Percentiles rank a stretch among this genome's conserved stretches.
Conservation (phyloP, 92 coral and sea anemone genomes). For the Palythoa heliodiscus region DNA sequence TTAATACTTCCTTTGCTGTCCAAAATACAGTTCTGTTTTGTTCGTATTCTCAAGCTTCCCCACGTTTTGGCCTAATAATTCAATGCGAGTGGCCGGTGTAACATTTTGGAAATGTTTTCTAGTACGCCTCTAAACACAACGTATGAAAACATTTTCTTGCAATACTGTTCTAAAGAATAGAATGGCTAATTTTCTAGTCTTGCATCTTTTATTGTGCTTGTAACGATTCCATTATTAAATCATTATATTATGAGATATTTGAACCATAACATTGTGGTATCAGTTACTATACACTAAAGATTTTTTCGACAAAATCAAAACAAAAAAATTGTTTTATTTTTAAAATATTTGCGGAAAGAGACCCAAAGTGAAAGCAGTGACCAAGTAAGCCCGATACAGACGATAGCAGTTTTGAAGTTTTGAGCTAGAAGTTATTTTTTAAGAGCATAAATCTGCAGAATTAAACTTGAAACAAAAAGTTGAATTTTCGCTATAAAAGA, state of each 20-base stretch:
- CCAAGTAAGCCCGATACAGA: no score
- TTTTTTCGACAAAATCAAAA: conserved; percentile 2
- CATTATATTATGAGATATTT: conserved; percentile 1
- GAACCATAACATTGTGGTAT: neutral
- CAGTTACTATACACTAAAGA: neutral
- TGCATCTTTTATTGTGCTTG: conserved; percentile 11
- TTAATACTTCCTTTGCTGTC: neutral
- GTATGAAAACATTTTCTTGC: neutral
- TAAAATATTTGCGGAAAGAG: no score
- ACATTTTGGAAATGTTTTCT: neutral
- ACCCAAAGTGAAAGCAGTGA: no score
- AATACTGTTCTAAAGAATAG: neutral
- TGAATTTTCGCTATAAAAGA: no score
- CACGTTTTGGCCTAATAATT: neutral
- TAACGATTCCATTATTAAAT: conserved; percentile 12
- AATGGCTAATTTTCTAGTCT: conserved; percentile 12
- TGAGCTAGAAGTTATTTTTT: no score
- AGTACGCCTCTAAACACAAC: neutral
- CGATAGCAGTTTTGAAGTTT: no score
- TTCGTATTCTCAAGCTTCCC: neutral
- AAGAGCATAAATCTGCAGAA: neutral
- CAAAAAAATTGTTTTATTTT: conserved; percentile 7
- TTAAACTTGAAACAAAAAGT: no score
- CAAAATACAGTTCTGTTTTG: conserved; percentile 6
- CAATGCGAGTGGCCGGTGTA: neutral